These are phyloP conservation scores for Palythoa heliodiscus DNA, from an alignment of 92 coral and sea anemone species.

Conservation along the genomic window DNA sequence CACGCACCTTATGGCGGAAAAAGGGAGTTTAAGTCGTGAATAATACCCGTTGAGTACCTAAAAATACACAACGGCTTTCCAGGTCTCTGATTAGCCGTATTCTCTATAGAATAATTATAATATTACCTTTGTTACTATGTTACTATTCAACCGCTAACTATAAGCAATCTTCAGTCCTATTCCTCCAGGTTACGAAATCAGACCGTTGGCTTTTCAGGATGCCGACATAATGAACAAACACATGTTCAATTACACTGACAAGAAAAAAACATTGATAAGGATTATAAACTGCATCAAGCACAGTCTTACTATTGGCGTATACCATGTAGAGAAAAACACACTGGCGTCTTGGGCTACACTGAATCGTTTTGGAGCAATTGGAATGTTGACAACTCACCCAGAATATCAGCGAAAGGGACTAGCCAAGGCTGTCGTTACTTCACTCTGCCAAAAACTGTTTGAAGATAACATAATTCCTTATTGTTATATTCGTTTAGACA, in stretches of 20 bases:
- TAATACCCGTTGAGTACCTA: too few species aligned
- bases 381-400: constrained; percentile 32
- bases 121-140: too few species aligned
- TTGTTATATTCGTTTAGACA: constrained; percentile 14
- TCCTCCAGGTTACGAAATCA: constrained; percentile 35
- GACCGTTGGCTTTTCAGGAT: constrained; percentile 19
- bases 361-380: constrained; percentile 22
- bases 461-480: constrained; percentile 19
- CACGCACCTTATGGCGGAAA: too few species aligned
- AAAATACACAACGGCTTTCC: too few species aligned
- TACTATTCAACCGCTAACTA: neutral
- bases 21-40: too few species aligned
- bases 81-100: too few species aligned
- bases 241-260: constrained; percentile 5
- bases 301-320: constrained; percentile 49
- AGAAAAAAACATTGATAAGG: constrained; percentile 20
- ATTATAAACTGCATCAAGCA: constrained; percentile 31
- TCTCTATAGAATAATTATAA: neutral
- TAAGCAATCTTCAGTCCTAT: constrained; percentile 9
- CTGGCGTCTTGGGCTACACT: constrained; percentile 48
- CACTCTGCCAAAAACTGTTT: constrained; percentile 13
- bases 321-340: constrained; percentile 19
- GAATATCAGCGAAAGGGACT: constrained; percentile 41
- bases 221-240: constrained; percentile 10
- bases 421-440: constrained; percentile 37